Evolutionary conservation across 2,797 vertebrate genomes (phyloP), one percentile per base, ranked within the genome.

Genomic region (Poecilia velifera): DNA sequence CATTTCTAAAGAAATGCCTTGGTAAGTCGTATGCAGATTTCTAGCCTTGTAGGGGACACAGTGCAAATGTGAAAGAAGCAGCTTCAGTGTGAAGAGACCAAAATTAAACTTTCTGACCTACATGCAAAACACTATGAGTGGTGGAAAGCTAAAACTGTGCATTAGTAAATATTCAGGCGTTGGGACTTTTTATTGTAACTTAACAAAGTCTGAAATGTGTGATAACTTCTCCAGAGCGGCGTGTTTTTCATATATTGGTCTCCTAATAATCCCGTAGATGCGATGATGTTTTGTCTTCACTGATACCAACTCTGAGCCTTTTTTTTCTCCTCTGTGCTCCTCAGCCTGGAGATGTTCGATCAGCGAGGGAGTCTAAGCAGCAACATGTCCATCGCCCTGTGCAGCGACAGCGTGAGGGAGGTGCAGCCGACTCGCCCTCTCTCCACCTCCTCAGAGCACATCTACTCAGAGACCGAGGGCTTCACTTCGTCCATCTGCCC

Each of bases 311-410:
- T 25, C 28, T 81, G 49, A 81, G 16, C 53, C 4, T 36, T 43
- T 4, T 4, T 31, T n/a, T 34, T 31, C 49, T 22, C 2, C 20
- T 66, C 25, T 76, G 39, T 76, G n/a, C 20, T 16, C 46, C 34
- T 77, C 73, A 92, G 92, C 1, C 73, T 72, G 45, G 78, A 86
- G 1, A 68, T 31, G 36, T 46, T 28, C 55, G 84, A 91, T 45
- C 82, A 84, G 76, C 76, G 36, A 72, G 83, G 76, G 12, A 86
- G 84, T 51, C 7, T 51, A 12, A 39, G 34, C 71, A 88, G 77
- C 57, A 86, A 68, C 70, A 4, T 18, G 0, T 74, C 76, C 8
- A 5, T 41, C 72, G 13, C 18, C 81, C 64, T 73, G 3, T 6
- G 66, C n/a, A 64, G 4, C 0, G 78, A 84, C 39, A 59, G 76